phyloP scores from a whole-genome alignment of 2,797 vertebrate genomes.

The Notoglanidium macrostoma region DNA sequence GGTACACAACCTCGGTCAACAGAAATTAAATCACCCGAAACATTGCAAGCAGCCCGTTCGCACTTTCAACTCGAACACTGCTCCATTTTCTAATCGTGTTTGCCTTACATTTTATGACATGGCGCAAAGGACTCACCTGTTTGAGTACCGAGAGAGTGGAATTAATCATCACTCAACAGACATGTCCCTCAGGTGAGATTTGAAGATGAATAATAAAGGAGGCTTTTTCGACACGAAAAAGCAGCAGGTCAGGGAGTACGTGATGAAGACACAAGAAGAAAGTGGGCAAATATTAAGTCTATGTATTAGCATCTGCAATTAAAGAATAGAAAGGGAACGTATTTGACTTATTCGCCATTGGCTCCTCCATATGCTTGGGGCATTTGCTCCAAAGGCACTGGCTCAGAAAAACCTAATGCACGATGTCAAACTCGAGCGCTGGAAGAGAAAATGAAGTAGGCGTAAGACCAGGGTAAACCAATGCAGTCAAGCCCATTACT shows the following conservation, averaged over 20 bases:
- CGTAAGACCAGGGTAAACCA: slow-evolving; percentile 36
- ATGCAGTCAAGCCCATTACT: slow-evolving; percentile 65
- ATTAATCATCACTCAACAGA: slow-evolving; percentile 34
- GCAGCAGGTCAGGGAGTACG: not conserved
- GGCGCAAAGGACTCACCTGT: slow-evolving; percentile 1
- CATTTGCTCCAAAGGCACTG: not conserved
- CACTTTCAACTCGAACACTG: not conserved
- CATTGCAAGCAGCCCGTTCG: not conserved
- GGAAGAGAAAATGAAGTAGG: not conserved
- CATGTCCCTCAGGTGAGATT: slow-evolving; percentile 26
- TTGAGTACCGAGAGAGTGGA: slow-evolving; percentile 3
- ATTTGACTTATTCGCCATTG: not conserved
- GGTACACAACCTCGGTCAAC: not conserved
- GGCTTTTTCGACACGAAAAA: slow-evolving; percentile 1
- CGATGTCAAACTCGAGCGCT: not conserved
- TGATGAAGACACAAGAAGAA: slow-evolving; percentile 13
- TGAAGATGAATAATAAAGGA: slow-evolving; percentile 24
- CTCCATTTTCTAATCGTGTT: slow-evolving; percentile 15
- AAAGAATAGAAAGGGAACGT: slow-evolving; percentile 2
- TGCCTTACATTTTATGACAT: slow-evolving; percentile 19
- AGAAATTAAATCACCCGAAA: not conserved
- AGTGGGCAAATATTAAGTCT: not conserved
- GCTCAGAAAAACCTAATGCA: slow-evolving; percentile 2
- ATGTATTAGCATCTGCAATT: not conserved
- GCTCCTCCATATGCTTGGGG: not conserved